Evolutionary conservation across 1,140 invertebrate species (phyloP), one percentile per base, ranked within the genome.

Genomic region (Ruditapes philippinarum): DNA sequence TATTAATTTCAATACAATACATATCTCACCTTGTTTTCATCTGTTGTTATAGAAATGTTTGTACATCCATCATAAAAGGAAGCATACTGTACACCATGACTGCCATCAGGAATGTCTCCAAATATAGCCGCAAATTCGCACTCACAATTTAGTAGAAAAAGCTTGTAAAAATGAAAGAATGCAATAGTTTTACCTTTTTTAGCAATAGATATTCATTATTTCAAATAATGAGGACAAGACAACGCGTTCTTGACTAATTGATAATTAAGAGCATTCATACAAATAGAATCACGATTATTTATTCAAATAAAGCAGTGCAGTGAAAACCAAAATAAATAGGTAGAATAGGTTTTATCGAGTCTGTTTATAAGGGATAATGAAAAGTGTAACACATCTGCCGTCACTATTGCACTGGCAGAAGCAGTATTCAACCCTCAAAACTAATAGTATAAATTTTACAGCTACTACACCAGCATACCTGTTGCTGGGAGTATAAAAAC

Each of bases 1-100:
- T n/a, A n/a, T n/a, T n/a, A n/a, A n/a, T n/a, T n/a, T n/a, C n/a
- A n/a, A n/a, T n/a, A n/a, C n/a, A n/a, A n/a, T n/a, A n/a, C n/a
- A n/a, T n/a, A n/a, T n/a, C 28, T 17, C 65, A 81, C 79, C 36
- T 81, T 1, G 5, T 38, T 45, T 45, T 51, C 62, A 0, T 49
- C 25, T 33, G 81, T 70, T 73, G 70, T 31, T 33, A 84, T 68
- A 28, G 65, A 84, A 17, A 84, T 51, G n/a, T 84, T 84, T 42
- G 81, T 84, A 54, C 81, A 84, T n/a, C 81, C 81, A 28, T 73
- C 81, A 22, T 70, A 70, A 1, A 57, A n/a, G 11, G 62, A 33
- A 0, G 45, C 2, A 45, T 84, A 84, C 11, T 25, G 33, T 1
- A 73, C 65, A 25, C 38, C 81, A 73, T 84, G 81, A 36, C 62